A percentile compares a stretch with the other conserved stretches of the same genome.
Evolutionary conservation across 2,888 invertebrate species (phyloP).

Genomic region (Podotricha telesiphe): DNA sequence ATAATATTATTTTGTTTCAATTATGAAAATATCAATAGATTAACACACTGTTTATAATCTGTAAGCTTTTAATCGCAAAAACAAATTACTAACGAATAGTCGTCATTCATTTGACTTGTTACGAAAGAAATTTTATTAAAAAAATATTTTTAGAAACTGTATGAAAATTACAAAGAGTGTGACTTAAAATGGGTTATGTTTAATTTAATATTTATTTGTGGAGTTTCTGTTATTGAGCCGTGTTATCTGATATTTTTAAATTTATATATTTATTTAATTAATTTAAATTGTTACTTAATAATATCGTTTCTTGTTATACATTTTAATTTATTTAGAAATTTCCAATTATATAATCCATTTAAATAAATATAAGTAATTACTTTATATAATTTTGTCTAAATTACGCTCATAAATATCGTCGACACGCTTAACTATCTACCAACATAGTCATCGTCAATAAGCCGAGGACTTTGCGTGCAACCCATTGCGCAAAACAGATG

Average conservation of each 20-base stretch:
- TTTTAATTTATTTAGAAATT: not conserved
- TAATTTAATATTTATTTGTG: not conserved
- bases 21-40: not conserved
- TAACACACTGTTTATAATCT: not conserved
- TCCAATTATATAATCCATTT: not conserved
- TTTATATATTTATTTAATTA: too few relatives aligned
- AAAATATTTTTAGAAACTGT: not conserved
- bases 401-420: slow-evolving; percentile 23
- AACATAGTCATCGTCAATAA: slow-evolving; percentile 18
- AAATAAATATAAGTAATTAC: not conserved
- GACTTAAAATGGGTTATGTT: not conserved
- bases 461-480: slow-evolving; percentile 33
- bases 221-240: not conserved
- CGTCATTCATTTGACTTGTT: not conserved
- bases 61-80: not conserved
- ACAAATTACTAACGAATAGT: not conserved
- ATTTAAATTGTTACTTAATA: not conserved
- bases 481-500: slow-evolving; percentile 39
- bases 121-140: not conserved
- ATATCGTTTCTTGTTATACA: not conserved
- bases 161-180: not conserved
- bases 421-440: slow-evolving; percentile 18
- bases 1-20: slow-evolving; percentile 13
- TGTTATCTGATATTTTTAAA: too few relatives aligned
- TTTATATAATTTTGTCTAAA: not conserved